Conservation (phyloP, 2,797 vertebrate genomes). For the Rhodeus uyekii region DNA sequence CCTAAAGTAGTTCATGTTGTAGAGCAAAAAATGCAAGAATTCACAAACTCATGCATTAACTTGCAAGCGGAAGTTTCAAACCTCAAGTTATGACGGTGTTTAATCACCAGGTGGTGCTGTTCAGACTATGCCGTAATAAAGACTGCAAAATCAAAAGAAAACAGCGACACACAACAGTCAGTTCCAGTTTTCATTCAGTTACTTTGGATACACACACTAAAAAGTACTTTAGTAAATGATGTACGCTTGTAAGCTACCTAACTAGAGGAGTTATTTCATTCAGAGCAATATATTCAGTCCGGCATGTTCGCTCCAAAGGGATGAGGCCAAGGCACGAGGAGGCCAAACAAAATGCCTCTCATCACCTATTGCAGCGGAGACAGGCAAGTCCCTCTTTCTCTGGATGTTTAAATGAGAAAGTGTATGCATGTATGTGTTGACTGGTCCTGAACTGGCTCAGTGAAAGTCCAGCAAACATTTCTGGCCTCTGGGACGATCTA, state of each 20-base stretch:
- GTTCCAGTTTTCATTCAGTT: background rate
- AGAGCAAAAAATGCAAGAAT: background rate
- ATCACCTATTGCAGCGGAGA: constrained; percentile 24
- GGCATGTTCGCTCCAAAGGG: constrained; percentile 13
- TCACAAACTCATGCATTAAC: background rate
- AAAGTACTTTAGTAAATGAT: background rate
- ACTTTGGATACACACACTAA: constrained; percentile 1
- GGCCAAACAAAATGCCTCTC: constrained; percentile 50
- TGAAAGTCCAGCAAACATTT: constrained; percentile 19
- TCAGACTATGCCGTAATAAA: constrained; percentile 14
- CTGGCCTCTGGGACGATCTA: constrained; percentile 3
- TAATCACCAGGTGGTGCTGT: constrained; percentile 55
- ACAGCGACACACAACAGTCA: background rate
- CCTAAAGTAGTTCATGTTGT: background rate
- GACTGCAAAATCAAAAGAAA: background rate
- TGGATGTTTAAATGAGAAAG: constrained; percentile 20
- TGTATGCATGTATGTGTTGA: constrained; percentile 14
- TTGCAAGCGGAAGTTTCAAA: background rate
- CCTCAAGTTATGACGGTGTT: background rate
- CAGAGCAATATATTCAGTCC: constrained; percentile 37
- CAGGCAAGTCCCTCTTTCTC: constrained; percentile 22
- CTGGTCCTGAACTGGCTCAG: constrained; percentile 9
- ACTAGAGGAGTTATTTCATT: constrained; percentile 4
- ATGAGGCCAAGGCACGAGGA: background rate
- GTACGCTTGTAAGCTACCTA: background rate